phyloP scores from a whole-genome alignment of 92 coral and sea anemone species.

The Blastomussa wellsi region DNA sequence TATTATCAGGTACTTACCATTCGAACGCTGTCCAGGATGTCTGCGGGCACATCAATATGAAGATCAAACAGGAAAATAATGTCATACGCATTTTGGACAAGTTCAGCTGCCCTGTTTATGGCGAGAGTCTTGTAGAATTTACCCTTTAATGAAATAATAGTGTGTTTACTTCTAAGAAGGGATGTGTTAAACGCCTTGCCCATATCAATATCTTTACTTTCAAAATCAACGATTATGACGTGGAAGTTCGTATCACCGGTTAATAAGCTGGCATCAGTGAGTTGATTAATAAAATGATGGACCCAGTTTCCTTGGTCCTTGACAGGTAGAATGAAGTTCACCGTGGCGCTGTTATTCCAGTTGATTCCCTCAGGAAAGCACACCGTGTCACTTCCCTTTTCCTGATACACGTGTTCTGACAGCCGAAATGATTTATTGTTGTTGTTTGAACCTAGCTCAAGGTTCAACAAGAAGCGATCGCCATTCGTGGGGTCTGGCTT shows the following conservation, averaged over 20 bases:
- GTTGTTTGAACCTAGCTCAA: constrained; percentile 13
- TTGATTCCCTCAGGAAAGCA: constrained; percentile 48
- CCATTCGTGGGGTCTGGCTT: constrained; percentile 44
- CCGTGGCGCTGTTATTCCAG: constrained; percentile 38
- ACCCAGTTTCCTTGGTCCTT: constrained; percentile 57
- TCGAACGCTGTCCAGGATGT: constrained; percentile 45
- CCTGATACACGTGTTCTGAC: constrained; percentile 41
- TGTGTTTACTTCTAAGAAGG: constrained; percentile 31
- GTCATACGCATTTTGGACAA: constrained; percentile 24
- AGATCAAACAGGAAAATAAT: constrained; percentile 52
- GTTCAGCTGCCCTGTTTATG: constrained; percentile 41
- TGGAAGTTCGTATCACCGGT: constrained; percentile 41
- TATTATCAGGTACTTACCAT: constrained; percentile 26
- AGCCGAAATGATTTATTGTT: constrained; percentile 29
- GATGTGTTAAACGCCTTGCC: constrained; percentile 24
- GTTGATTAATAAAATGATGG: constrained; percentile 28
- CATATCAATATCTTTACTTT: constrained; percentile 46
- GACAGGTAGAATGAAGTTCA: constrained; percentile 42
- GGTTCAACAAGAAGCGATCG: constrained; percentile 43
- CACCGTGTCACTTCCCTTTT: constrained; percentile 23
- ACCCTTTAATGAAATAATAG: constrained; percentile 29
- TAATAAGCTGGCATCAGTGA: constrained; percentile 31
- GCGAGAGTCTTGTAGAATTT: constrained; percentile 46
- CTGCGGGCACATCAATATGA: constrained; percentile 38
- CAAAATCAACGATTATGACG: constrained; percentile 49